Evolutionary conservation across 2,113 vertebrate species (phyloP).

Genomic region (Gadus macrocephalus): DNA sequence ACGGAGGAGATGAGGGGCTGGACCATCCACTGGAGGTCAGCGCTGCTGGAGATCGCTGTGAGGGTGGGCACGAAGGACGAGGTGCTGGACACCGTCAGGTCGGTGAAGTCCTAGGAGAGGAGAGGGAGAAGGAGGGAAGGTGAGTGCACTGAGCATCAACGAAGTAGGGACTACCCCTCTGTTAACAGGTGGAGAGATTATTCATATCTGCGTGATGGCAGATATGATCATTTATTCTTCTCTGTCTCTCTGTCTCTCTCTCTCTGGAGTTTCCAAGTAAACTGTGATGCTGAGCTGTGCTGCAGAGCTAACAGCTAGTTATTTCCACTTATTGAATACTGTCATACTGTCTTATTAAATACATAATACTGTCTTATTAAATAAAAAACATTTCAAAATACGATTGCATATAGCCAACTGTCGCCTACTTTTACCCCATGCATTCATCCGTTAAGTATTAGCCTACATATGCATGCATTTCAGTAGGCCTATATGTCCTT

Average conservation of each 20-base stretch:
- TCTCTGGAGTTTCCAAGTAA: slow-evolving; percentile 84
- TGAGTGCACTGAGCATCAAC: slow-evolving; percentile 30
- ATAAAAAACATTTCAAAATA: not conserved
- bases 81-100: slow-evolving; percentile 80
- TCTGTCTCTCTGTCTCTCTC: slow-evolving; percentile 29
- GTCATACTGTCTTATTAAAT: not conserved
- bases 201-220: slow-evolving; percentile 86
- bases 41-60: slow-evolving; percentile 85
- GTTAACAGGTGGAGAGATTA: slow-evolving; percentile 63
- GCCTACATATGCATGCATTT: no score
- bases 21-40: slow-evolving; percentile 91
- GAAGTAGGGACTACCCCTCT: not conserved
- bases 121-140: slow-evolving; percentile 4
- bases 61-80: slow-evolving; percentile 88
- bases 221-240: slow-evolving; percentile 75
- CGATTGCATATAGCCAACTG: no score
- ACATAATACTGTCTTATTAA: not conserved
- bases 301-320: no score
- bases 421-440: not conserved
- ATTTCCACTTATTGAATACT: slow-evolving; percentile 13
- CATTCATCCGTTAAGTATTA: not conserved
- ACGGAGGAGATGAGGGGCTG: slow-evolving; percentile 84
- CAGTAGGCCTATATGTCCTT: not conserved
- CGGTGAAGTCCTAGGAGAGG: slow-evolving; percentile 84
- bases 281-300: slow-evolving; percentile 19